A percentile compares a stretch with the other conserved stretches of the same genome.
Evolutionary conservation across 1,140 invertebrate species (phyloP).

Genomic region (Pseudobourletiella spinata): DNA sequence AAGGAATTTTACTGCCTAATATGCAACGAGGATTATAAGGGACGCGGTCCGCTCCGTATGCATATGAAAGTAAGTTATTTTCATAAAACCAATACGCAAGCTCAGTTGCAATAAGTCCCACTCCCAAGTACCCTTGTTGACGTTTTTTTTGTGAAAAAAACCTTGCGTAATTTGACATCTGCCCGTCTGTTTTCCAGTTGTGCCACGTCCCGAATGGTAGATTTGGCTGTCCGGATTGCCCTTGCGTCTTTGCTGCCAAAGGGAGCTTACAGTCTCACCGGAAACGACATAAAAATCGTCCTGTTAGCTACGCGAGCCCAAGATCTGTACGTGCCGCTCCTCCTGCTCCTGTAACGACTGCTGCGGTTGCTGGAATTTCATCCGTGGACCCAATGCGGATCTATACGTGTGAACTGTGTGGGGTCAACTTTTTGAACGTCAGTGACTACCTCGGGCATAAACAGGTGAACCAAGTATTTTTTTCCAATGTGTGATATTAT

Average conservation of each 20-base stretch:
- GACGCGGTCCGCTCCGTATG: background rate
- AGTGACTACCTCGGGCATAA: background rate
- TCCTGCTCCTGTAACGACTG: background rate
- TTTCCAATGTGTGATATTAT: no score
- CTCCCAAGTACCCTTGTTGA: no score
- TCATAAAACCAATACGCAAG: no score
- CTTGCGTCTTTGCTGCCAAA: background rate
- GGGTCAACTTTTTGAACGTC: background rate
- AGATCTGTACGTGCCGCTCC: no score
- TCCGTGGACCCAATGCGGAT: no score
- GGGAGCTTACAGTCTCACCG: background rate
- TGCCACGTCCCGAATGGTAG: background rate
- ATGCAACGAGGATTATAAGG: background rate
- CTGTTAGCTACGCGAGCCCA: no score
- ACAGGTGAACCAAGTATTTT: background rate
- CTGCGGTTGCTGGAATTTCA: background rate
- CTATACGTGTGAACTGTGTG: background rate
- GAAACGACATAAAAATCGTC: background rate
- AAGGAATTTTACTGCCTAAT: no score
- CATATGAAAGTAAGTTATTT: no score
- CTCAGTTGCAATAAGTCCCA: no score
- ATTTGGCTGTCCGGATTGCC: background rate
- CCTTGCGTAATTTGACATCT: no score
- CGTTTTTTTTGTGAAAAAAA: no score
- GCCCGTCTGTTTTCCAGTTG: background rate